A percentile compares a stretch with the other conserved stretches of the same genome.
Evolutionary conservation across 2,797 vertebrate species (phyloP).

Genomic region (Bothrops alternatus): DNA sequence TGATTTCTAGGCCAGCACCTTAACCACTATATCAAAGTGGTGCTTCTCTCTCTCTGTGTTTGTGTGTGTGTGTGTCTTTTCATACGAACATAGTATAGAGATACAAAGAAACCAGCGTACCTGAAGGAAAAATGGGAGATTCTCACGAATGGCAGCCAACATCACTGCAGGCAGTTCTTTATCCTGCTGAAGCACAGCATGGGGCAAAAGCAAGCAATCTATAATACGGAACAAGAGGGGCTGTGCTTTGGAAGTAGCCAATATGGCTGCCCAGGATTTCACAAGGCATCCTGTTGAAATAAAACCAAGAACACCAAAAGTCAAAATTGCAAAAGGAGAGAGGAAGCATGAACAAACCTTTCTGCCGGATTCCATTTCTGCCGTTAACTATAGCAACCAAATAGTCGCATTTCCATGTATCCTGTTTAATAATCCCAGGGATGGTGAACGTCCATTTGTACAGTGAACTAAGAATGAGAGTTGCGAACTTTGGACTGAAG

Average conservation of each 20-base stretch:
- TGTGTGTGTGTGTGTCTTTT: background rate
- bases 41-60: no score
- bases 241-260: conserved; percentile 92
- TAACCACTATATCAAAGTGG: background rate
- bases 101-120: conserved; percentile 61
- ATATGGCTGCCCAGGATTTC: conserved; percentile 91
- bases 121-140: conserved; percentile 90
- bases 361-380: conserved; percentile 4
- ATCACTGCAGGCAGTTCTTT: conserved; percentile 75
- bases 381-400: conserved; percentile 22
- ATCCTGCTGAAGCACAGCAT: conserved; percentile 85
- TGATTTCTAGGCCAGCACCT: background rate
- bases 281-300: conserved; percentile 83
- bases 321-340: conserved; percentile 24
- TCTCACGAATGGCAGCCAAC: conserved; percentile 83
- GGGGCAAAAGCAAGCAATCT: conserved; percentile 87
- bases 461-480: conserved; percentile 30
- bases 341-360: background rate
- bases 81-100: background rate
- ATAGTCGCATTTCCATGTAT: background rate
- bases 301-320: conserved; percentile 35
- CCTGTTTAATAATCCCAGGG: background rate
- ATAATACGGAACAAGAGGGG: conserved; percentile 90
- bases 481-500: background rate
- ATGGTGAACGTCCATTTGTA: background rate